A percentile compares a stretch with the other conserved stretches of the same genome.
Evolutionary conservation across 1,140 invertebrate genomes (phyloP).

Genomic region (Hydropsyche tenuis): DNA sequence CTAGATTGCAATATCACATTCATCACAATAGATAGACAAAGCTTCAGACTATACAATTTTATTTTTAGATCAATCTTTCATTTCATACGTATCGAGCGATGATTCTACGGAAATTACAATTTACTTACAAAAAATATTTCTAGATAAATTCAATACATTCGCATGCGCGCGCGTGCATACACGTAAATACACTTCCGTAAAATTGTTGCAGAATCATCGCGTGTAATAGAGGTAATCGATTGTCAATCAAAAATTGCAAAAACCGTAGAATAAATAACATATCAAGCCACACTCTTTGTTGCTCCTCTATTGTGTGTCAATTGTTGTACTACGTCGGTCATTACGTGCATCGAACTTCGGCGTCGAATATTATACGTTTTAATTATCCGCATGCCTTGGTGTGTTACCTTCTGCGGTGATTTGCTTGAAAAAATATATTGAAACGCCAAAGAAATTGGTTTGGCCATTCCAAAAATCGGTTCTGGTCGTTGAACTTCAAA

Average conservation of each 20-base stretch:
- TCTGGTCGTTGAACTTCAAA: constrained; percentile 31
- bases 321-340: constrained; percentile 29
- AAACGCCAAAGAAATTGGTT: constrained; percentile 28
- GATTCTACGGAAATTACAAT: not conserved
- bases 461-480: constrained; percentile 32
- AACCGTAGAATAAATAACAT: constrained; percentile 42
- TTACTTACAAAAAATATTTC: not conserved
- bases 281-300: constrained; percentile 40
- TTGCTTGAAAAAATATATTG: constrained; percentile 31
- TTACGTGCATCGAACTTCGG: constrained; percentile 32
- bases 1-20: too few relatives aligned
- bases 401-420: constrained; percentile 27
- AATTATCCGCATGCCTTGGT: constrained; percentile 28
- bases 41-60: too few relatives aligned
- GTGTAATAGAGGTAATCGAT: constrained; percentile 46
- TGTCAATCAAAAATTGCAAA: constrained; percentile 46
- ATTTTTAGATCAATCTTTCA: too few relatives aligned
- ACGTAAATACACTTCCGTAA: constrained; percentile 28
- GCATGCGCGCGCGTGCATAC: not conserved
- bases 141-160: not conserved
- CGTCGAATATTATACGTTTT: constrained; percentile 29
- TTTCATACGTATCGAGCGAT: not conserved
- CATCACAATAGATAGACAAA: too few relatives aligned
- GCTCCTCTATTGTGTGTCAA: constrained; percentile 31
- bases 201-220: constrained; percentile 43